A percentile compares a stretch with the other conserved stretches of the same genome.
These are phyloP conservation scores for Drosophila ironensis DNA, from an alignment of 1,140 invertebrate species.

Conservation along the genomic window DNA sequence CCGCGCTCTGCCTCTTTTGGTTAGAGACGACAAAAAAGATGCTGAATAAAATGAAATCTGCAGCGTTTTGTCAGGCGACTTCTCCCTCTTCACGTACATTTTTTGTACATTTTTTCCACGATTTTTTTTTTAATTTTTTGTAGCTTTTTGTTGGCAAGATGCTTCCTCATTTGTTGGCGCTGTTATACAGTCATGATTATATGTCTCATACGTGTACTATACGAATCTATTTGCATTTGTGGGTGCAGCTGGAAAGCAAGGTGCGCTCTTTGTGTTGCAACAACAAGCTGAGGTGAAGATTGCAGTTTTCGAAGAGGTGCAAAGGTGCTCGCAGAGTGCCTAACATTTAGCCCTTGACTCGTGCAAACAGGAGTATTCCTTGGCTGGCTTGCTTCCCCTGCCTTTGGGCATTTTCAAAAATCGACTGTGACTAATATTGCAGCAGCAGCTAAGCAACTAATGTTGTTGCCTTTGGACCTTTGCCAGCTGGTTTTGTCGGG, in stretches of 20 bases:
- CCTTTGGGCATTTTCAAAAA: too few species aligned
- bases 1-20: slow-evolving; percentile 13
- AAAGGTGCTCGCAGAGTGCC: slow-evolving; percentile 21
- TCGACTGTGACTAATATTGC: slow-evolving; percentile 4
- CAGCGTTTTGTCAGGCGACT: slow-evolving; percentile 65
- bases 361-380: too few species aligned
- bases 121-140: background rate
- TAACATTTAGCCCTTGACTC: slow-evolving; percentile 26
- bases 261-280: slow-evolving; percentile 48
- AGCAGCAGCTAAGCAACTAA: slow-evolving; percentile 27
- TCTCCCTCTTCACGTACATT: slow-evolving; percentile 43
- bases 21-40: slow-evolving; percentile 39
- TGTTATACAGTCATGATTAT: slow-evolving; percentile 53
- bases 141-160: background rate
- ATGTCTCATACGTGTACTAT: slow-evolving; percentile 25
- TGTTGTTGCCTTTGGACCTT: slow-evolving; percentile 12
- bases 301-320: slow-evolving; percentile 18
- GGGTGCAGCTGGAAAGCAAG: slow-evolving; percentile 50
- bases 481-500: slow-evolving; percentile 34
- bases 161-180: slow-evolving; percentile 46
- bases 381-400: too few species aligned
- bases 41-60: slow-evolving; percentile 61
- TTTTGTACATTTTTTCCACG: slow-evolving; percentile 6
- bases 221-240: slow-evolving; percentile 51
- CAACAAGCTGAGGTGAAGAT: slow-evolving; percentile 25